Evolutionary conservation across 2,888 invertebrate species (phyloP), one percentile per base, ranked within the genome.

Genomic region (Sipha maydis): DNA sequence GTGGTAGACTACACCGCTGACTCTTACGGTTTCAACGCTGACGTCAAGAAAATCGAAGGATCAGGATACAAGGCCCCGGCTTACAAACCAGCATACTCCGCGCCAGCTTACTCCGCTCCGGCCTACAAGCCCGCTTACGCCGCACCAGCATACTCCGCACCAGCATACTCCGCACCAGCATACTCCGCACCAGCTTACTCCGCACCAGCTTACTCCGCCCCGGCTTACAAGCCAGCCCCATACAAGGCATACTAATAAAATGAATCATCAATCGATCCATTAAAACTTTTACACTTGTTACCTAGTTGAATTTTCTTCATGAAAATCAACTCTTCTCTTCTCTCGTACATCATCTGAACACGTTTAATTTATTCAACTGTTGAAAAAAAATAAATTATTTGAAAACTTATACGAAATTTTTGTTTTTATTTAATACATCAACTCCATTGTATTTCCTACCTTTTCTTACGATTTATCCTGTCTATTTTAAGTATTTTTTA

Each of bases 151-250:
- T 71, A 71, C 71, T n/a, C 25, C 3, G 41, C 61, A 17, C 85
- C 85, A 3, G 9, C 78, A 9, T 78, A 77, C 61, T 56, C 56
- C 14, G 41, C 78, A 69, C 78, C 71, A 61, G 48, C 41, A 9
- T 80, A 56, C 71, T 34, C 71, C 31, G 79, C 61, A 19, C 73
- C 85, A 7, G 19, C 78, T 28, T 83, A 82, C 75, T 56, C 71
- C 11, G 67, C 83, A 34, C 83, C 78, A 31, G 14, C 69, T 0
- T 85, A 76, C 73, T 48, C 75, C 41, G 88, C 88, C 3, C 89
- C 83, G n/a, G 89, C 84, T 61, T 89, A 89, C 82, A 93, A 92
- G 90, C 93, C 92, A 92, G 93, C 92, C 90, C 79, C 86, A 14
- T 86, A 86, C 79, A 80, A 86, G 34, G 79, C 78, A 21, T 86